A percentile compares a stretch with the other conserved stretches of the same genome.
Evolutionary conservation across 2,797 vertebrate genomes (phyloP).

Genomic region (Darevskia nairensis): DNA sequence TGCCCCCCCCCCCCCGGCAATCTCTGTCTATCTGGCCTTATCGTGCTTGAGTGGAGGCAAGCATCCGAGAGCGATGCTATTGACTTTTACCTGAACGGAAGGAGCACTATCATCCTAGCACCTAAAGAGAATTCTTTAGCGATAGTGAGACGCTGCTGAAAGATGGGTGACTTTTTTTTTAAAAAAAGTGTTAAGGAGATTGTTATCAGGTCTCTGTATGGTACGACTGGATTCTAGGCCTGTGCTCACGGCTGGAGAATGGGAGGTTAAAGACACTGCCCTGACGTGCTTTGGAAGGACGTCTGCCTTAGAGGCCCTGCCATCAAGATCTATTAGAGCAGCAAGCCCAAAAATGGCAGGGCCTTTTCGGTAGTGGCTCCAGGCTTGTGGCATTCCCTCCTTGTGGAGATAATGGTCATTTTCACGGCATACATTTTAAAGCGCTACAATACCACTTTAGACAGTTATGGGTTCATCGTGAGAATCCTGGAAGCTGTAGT

Average conservation of each 20-base stretch:
- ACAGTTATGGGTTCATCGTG: no score
- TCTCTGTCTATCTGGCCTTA: not conserved
- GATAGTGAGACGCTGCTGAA: fast-evolving
- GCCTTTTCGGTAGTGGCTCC: no score
- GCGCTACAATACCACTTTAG: no score
- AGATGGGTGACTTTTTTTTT: not conserved
- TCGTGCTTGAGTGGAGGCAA: conserved; percentile 26
- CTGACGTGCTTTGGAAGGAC: not conserved
- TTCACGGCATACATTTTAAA: no score
- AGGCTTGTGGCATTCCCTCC: not conserved
- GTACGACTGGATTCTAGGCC: fast-evolving
- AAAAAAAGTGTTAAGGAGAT: not conserved
- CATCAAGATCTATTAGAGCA: no score
- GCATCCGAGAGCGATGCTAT: conserved; percentile 7
- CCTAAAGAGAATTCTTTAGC: not conserved
- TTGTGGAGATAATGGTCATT: no score
- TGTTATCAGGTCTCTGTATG: fast-evolving
- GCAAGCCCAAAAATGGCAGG: no score
- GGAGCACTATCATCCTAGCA: fast-evolving
- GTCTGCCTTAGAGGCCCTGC: no score
- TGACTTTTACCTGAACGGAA: conserved; percentile 9
- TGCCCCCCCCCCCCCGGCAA: no score
- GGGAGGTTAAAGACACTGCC: not conserved
- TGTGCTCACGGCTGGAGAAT: not conserved
- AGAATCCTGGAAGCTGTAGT: no score